phyloP scores from a whole-genome alignment of 2,113 vertebrate genomes.

The Elanoides forficatus region DNA sequence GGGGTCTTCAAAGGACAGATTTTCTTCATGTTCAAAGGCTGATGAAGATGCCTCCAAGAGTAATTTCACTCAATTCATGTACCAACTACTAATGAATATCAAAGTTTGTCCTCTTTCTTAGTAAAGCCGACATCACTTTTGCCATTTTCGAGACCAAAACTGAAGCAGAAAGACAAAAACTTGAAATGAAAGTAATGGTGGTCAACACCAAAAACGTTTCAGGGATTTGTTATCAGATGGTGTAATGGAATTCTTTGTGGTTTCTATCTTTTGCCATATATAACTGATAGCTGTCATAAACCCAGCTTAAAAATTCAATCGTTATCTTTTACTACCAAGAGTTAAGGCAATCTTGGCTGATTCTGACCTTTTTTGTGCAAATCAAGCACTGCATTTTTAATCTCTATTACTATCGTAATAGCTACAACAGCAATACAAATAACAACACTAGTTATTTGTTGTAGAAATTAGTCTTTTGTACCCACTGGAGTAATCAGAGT shows the following conservation, averaged over 20 bases:
- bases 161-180: not conserved
- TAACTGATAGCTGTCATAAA: not conserved
- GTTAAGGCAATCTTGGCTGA: not conserved
- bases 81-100: not conserved
- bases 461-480: not conserved
- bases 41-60: not conserved
- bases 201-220: not conserved
- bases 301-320: not conserved
- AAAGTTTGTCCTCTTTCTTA: not conserved
- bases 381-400: not conserved
- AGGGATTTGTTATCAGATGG: not conserved
- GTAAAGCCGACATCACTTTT: not conserved
- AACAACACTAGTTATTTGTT: not conserved
- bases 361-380: not conserved
- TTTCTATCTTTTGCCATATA: not conserved
- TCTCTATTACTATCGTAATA: not conserved
- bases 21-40: not conserved
- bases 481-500: not conserved
- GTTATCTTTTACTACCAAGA: not conserved
- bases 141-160: not conserved
- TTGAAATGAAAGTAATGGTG: not conserved
- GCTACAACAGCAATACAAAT: not conserved
- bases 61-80: not conserved
- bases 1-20: not conserved
- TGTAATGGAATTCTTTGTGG: not conserved